Percentiles rank a stretch among this genome's conserved stretches.
phyloP scores from a whole-genome alignment of 2,888 invertebrate genomes.

The Trichopria drosophilae region DNA sequence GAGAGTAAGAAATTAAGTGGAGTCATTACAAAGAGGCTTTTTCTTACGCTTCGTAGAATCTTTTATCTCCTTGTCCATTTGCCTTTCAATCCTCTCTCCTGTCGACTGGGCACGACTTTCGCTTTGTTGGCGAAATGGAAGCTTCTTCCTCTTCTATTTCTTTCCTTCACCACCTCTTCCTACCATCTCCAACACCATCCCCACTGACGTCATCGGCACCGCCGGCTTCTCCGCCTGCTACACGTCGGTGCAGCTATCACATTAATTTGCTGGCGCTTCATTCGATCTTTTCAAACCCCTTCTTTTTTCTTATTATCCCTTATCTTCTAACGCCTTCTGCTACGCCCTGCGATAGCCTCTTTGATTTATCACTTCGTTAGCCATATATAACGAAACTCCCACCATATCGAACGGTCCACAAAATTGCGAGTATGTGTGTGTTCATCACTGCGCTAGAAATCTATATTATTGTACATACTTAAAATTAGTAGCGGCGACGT shows the following conservation, averaged over 20 bases:
- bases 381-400: constrained; percentile 26
- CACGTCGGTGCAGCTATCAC: constrained; percentile 13
- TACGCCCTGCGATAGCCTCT: constrained; percentile 23
- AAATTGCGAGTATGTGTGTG: no score
- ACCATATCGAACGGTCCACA: no score
- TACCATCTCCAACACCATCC: no score
- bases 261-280: constrained; percentile 18
- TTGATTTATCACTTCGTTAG: constrained; percentile 27
- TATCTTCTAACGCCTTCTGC: no score
- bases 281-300: no score
- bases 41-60: no score
- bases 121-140: constrained; percentile 1
- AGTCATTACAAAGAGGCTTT: background rate
- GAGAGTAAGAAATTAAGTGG: constrained; percentile 17
- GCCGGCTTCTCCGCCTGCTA: background rate
- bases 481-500: no score
- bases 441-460: no score
- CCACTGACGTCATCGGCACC: no score
- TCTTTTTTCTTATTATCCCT: constrained; percentile 5
- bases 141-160: no score
- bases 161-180: no score
- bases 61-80: constrained; percentile 1
- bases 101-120: background rate
- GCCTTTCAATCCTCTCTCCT: constrained; percentile 14
- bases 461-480: no score